Conservation (phyloP, 1,140 invertebrate species). For the Ostrea edulis region DNA sequence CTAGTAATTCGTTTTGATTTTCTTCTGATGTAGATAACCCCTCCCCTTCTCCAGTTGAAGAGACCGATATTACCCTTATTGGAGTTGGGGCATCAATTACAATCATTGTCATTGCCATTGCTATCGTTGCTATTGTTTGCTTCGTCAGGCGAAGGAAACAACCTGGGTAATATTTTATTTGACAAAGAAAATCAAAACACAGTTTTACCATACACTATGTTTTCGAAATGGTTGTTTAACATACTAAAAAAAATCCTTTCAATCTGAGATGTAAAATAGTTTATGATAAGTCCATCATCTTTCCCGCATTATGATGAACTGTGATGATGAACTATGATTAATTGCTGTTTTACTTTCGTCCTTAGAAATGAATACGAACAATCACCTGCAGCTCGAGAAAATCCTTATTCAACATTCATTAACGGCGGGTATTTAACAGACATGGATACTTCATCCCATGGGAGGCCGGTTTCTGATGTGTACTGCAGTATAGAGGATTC, state of each 20-base stretch:
- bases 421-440: not conserved
- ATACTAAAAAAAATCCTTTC: not conserved
- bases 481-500: not conserved
- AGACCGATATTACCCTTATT: not conserved
- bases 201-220: not conserved
- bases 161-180: not conserved
- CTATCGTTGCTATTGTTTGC: not conserved
- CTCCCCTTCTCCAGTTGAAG: not conserved
- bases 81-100: not conserved
- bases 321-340: not conserved
- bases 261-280: not conserved
- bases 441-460: not conserved
- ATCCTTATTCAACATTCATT: not conserved
- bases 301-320: not conserved
- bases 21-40: not conserved
- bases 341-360: not conserved
- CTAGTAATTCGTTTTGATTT: not conserved
- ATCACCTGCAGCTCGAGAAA: not conserved
- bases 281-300: not conserved
- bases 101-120: not conserved
- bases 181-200: not conserved
- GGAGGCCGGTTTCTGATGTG: not conserved
- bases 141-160: not conserved
- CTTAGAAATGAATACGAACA: not conserved
- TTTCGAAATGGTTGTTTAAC: not conserved